Percentiles rank a stretch among this genome's conserved stretches.
Conservation (phyloP, 2,888 invertebrate species). For the Protonemura montana region DNA sequence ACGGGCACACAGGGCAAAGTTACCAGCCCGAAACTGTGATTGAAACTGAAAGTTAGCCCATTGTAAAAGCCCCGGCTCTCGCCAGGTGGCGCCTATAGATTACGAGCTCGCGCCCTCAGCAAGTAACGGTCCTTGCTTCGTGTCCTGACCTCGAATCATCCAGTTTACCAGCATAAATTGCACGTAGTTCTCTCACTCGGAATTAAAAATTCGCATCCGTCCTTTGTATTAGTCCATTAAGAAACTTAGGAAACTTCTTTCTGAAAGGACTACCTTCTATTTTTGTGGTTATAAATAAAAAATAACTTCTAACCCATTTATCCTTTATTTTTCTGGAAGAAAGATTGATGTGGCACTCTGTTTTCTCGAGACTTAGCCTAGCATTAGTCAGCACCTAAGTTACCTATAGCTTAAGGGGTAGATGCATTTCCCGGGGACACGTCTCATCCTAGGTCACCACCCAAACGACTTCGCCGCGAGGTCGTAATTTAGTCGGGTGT, state of each 20-base stretch:
- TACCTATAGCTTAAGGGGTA: background rate
- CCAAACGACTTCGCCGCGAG: background rate
- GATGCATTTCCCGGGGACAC: background rate
- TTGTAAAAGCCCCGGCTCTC: background rate
- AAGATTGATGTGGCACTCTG: conserved; percentile 3
- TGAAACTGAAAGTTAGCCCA: background rate
- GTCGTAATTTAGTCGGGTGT: background rate
- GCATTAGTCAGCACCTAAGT: background rate
- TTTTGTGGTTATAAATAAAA: background rate
- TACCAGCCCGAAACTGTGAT: background rate
- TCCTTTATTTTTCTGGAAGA: background rate
- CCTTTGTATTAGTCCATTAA: no score
- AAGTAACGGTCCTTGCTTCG: no score
- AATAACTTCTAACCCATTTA: conserved; percentile 12
- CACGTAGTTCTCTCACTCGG: no score
- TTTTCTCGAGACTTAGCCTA: background rate
- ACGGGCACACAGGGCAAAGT: background rate
- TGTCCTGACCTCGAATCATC: no score
- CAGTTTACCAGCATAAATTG: no score
- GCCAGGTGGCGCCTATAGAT: background rate
- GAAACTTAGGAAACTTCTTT: background rate
- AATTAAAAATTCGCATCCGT: no score
- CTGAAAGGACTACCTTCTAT: background rate
- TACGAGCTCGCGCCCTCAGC: background rate
- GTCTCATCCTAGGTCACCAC: background rate